Conservation (phyloP, 2,797 vertebrate species). For the Falco cherrug region DNA sequence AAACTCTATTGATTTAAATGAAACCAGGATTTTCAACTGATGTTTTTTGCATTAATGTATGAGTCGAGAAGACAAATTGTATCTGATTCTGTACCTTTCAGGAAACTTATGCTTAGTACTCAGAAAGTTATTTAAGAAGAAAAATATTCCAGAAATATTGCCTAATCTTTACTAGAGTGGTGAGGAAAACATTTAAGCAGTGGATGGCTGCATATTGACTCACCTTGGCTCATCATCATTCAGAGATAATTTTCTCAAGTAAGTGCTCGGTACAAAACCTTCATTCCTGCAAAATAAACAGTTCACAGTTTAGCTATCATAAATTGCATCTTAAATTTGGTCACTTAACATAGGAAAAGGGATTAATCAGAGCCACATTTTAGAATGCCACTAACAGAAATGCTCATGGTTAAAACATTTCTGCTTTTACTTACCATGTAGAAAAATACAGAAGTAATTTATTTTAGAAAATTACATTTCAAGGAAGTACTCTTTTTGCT, state of each 20-base stretch:
- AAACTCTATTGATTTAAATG: neutral
- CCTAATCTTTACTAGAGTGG: neutral
- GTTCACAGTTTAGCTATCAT: neutral
- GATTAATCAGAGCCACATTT: neutral
- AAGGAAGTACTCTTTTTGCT: neutral
- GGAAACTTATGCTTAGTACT: neutral
- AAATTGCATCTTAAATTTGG: neutral
- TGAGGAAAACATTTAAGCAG: neutral
- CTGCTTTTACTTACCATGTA: neutral
- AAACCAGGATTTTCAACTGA: neutral
- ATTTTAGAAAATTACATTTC: neutral
- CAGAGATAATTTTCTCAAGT: constrained; percentile 19
- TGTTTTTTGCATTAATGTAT: neutral
- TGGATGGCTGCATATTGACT: neutral
- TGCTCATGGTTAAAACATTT: neutral
- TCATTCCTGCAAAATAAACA: constrained; percentile 43
- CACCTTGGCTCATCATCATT: constrained; percentile 9
- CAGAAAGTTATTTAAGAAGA: neutral
- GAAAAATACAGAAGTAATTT: neutral
- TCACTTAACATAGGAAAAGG: neutral
- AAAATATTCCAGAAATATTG: neutral
- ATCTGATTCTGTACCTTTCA: neutral
- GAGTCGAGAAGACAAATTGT: neutral
- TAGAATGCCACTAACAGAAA: neutral
- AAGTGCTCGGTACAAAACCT: constrained; percentile 4